These are phyloP conservation scores for Adineta ricciae DNA, from an alignment of 2,888 invertebrate genomes.

Conservation along the genomic window DNA sequence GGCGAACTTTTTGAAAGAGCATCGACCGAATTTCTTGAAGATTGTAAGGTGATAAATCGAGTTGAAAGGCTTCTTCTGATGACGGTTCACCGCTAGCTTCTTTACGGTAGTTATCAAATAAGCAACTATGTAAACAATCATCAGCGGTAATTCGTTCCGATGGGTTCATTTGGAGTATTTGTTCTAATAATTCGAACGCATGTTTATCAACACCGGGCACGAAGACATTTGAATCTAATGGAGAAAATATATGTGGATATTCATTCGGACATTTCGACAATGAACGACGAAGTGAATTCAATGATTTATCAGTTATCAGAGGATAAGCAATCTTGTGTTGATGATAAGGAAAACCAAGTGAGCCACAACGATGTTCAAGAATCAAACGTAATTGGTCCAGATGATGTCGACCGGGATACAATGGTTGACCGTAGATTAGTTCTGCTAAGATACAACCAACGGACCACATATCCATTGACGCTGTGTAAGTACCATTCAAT, in stretches of 20 bases:
- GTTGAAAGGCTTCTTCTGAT: constrained; percentile 1
- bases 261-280: background rate
- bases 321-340: background rate
- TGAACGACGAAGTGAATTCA: background rate
- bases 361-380: background rate
- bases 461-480: constrained; percentile 36
- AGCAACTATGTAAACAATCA: background rate
- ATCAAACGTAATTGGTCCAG: background rate
- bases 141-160: background rate
- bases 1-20: background rate
- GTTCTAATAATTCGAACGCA: background rate
- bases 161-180: background rate
- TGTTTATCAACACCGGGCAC: background rate
- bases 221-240: background rate
- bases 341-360: background rate
- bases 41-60: background rate
- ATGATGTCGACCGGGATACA: constrained; percentile 24
- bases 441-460: constrained; percentile 37
- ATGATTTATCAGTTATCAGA: background rate
- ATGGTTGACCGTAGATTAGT: constrained; percentile 35
- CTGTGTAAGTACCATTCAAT: constrained; percentile 30
- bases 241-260: background rate
- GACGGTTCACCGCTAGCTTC: background rate
- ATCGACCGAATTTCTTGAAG: background rate
- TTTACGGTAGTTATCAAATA: background rate